Base-by-base conservation (phyloP, 2,113 vertebrate genomes). In the Gobiocypris rarus region DNA sequence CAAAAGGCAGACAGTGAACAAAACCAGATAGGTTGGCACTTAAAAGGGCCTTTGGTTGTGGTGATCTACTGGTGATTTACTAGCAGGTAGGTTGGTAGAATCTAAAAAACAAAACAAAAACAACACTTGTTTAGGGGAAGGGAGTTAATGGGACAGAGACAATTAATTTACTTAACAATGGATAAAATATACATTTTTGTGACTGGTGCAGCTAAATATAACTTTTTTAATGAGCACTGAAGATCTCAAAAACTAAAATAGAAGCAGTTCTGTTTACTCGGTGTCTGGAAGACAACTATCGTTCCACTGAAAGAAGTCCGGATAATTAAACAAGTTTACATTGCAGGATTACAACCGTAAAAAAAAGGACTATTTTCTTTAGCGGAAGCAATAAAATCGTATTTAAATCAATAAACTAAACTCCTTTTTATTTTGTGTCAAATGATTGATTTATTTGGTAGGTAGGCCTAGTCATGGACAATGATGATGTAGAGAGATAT, bases 41-140 rank as follows among this genome's bases (percentile, higher is more conserved):
- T 63, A 63, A 63, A 63, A 63, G 59, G 24, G 59, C 24, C 59
- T 63, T 63, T 63, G 59, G 59, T 14, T 63, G 11, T 61, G 59
- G 59, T 61, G 59, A 61, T 61, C 59, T 61, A 61, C n/a, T n/a
- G n/a, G n/a, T n/a, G n/a, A n/a, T n/a, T n/a, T n/a, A n/a, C 59
- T 63, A 28, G 56, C 10, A 58, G 56, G 56, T 24, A 58, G 56
- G 22, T 58, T 58, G 22, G 56, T 58, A 58, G 56, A 58, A 58
- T 58, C 56, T 58, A 58, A 58, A 58, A 24, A 24, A 58, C n/a
- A 7, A 58, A 58, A n/a, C n/a, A n/a, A n/a, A 58, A 58, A 52
- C 14, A 52, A 52, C 50, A 54, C 50, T 54, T 5, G 5, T 54
- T 54, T 54, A 24, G 22, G 22, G 56, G 31, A 31, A 31, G 56